Conservation (phyloP, 2,113 vertebrate species). For the Datnioides undecimradiatus region DNA sequence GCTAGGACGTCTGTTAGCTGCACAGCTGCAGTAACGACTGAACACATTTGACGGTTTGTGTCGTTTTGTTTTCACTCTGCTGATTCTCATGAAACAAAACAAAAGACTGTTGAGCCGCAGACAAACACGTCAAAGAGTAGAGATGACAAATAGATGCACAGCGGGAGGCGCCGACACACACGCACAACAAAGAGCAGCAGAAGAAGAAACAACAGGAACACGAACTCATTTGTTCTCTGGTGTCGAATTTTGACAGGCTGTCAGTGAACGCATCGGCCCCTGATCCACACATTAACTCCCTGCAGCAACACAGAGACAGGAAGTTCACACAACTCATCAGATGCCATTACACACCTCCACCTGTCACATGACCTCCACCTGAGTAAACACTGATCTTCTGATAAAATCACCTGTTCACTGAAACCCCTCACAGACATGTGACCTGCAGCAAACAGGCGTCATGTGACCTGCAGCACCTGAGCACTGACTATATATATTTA, state of each 20-base stretch:
- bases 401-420: too few relatives aligned
- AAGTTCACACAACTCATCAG: not conserved
- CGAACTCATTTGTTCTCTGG: not conserved
- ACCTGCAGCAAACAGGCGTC: too few relatives aligned
- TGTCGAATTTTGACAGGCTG: constrained; percentile 20
- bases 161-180: not conserved
- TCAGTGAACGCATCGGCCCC: constrained; percentile 22
- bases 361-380: constrained; percentile 23
- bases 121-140: constrained; percentile 5
- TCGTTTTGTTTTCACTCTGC: too few relatives aligned
- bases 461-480: too few relatives aligned
- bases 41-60: too few relatives aligned
- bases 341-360: not conserved
- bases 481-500: too few relatives aligned
- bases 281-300: not conserved
- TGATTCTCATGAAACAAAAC: too few relatives aligned
- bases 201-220: not conserved
- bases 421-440: too few relatives aligned
- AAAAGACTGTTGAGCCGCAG: too few relatives aligned
- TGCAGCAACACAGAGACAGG: not conserved
- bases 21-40: too few relatives aligned
- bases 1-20: too few relatives aligned
- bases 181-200: not conserved
- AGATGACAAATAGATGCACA: not conserved
- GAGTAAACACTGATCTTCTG: too few relatives aligned